Evolutionary conservation across 2,113 vertebrate species (phyloP), one percentile per base, ranked within the genome.

Genomic region (Brachypodius melanocephalos): DNA sequence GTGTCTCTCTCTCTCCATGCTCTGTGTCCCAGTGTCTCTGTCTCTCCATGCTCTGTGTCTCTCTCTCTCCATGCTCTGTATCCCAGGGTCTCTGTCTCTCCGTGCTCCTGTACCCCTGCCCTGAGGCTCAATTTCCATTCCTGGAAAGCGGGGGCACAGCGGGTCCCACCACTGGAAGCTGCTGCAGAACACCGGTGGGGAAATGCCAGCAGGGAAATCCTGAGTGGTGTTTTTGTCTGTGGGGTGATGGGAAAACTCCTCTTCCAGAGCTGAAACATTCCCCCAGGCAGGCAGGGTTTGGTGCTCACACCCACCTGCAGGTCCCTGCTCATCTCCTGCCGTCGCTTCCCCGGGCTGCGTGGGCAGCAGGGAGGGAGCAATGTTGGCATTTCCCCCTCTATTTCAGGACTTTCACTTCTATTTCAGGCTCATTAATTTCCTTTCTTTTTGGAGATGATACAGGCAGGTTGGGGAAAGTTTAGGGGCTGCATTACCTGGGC

Each of bases 101-200:
- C n/a, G n/a, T 36, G 75, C 52, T 46, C 16, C 0, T 0, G 1
- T 13, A 4, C 45, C 6, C 8, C 52, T 18, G 52, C 58, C 65
- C 43, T 36, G 68, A 80, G n/a, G 59, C 57, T 54, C 45, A 1
- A 0, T 26, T 61, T 55, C 72, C 81, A 9, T 51, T 57, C 90
- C 83, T 49, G 67, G 74, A 22, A 54, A 48, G 42, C 1, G 2
- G 38, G 54, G 74, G 26, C 3, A 22, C 59, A 18, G 40, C 0
- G 0, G 4, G 66, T 42, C n/a, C 12, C 2, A 1, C 6, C 21
- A 1, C 87, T 57, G 84, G 14, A 9, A 68, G 19, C 52, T 48
- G 34, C 91, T 82, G 91, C 91, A n/a, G 22, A 65, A 6, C 68
- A 29, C 75, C 1, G 14, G 25, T 28, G 58, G 58, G 87, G 89